phyloP scores from a whole-genome alignment of 2,888 invertebrate genomes.

The Melanchra persicariae region DNA sequence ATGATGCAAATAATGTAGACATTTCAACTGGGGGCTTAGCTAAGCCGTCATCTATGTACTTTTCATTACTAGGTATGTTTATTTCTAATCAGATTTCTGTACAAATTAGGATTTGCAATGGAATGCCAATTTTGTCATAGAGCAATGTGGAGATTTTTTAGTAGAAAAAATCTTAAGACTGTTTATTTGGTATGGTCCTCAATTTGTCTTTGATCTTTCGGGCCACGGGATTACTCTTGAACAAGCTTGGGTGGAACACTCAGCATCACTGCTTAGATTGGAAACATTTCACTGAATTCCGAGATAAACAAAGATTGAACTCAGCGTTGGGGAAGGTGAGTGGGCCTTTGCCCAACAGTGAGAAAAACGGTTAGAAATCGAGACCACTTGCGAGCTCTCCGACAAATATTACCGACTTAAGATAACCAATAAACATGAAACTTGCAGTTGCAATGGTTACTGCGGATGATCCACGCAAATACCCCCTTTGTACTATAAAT shows the following conservation, averaged over 20 bases:
- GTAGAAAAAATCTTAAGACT: too few relatives aligned
- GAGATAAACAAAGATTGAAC: neutral
- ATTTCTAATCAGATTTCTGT: neutral
- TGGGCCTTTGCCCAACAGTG: neutral
- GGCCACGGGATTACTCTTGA: neutral
- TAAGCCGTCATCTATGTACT: neutral
- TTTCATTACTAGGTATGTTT: neutral
- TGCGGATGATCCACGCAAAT: constrained; percentile 18
- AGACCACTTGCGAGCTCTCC: neutral
- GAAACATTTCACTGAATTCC: neutral
- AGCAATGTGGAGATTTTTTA: neutral
- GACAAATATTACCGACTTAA: neutral
- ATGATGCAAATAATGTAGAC: too few relatives aligned
- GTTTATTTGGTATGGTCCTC: neutral
- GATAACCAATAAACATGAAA: neutral
- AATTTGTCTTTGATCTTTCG: neutral
- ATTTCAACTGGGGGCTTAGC: neutral
- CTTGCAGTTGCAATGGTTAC: neutral
- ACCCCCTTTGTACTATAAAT: constrained; percentile 51
- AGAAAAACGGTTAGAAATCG: too few relatives aligned
- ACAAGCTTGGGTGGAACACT: neutral
- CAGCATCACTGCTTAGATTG: neutral
- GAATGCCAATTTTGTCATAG: neutral
- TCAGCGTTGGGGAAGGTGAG: neutral
- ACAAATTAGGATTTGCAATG: neutral